These are phyloP conservation scores for Lycaon pictus DNA, from an alignment of 2,113 vertebrate species.

Conservation along the genomic window DNA sequence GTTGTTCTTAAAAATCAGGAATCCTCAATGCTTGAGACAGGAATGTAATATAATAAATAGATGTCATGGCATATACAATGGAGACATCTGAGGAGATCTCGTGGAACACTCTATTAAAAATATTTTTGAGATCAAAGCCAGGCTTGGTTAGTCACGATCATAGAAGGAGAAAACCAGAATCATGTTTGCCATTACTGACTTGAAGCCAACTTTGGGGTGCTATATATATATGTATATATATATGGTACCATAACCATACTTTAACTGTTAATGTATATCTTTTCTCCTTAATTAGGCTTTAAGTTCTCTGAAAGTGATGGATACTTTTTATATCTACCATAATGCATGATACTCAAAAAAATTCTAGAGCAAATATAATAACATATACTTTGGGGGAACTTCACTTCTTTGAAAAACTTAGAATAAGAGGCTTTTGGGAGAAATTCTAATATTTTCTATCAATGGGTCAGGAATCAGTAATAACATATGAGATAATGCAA, in stretches of 20 bases:
- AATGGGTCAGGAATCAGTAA: not conserved
- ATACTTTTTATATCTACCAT: not conserved
- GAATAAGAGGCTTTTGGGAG: not conserved
- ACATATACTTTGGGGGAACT: not conserved
- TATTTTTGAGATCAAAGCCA: not conserved
- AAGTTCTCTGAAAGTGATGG: not conserved
- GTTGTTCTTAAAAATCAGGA: not conserved
- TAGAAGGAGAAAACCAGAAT: not conserved
- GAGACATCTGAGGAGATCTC: not conserved
- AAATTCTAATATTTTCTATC: not conserved
- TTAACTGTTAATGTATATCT: not conserved
- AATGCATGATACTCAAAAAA: not conserved
- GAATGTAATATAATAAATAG: not conserved
- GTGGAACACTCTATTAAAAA: not conserved
- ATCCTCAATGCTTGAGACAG: not conserved
- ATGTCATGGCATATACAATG: not conserved
- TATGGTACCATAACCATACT: not conserved
- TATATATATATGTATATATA: not conserved
- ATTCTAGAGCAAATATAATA: not conserved
- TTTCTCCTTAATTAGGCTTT: not conserved
- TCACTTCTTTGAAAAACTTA: slow-evolving; percentile 6
- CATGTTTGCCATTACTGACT: not conserved
- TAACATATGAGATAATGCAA: not conserved
- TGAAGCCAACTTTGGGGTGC: not conserved
- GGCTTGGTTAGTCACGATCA: not conserved